phyloP scores from a whole-genome alignment of 2,888 invertebrate species.

The Nomada goodeniana region DNA sequence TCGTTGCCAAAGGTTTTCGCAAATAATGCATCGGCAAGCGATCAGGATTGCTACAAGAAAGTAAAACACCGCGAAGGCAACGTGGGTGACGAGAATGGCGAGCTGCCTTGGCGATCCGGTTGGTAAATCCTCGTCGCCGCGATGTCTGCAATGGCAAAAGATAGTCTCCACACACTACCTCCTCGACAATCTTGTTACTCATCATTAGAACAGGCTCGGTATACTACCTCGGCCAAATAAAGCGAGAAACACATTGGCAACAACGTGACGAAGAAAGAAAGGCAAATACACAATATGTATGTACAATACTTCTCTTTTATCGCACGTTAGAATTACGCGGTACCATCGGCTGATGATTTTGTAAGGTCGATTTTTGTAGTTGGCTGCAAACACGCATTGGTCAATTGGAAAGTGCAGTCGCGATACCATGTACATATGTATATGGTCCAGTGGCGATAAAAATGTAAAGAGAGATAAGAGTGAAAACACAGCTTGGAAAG shows the following conservation, averaged over 20 bases:
- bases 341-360: background rate
- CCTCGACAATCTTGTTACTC: constrained; percentile 57
- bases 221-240: constrained; percentile 57
- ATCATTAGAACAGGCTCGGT: constrained; percentile 51
- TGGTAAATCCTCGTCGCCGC: constrained; percentile 73
- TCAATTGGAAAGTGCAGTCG: background rate
- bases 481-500: constrained; percentile 1
- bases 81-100: constrained; percentile 34
- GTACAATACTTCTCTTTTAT: background rate
- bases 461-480: constrained; percentile 5
- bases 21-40: constrained; percentile 10
- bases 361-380: background rate
- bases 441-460: constrained; percentile 5
- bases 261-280: constrained; percentile 11
- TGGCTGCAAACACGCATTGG: background rate
- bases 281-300: background rate
- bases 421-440: background rate
- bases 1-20: constrained; percentile 53
- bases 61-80: background rate
- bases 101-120: constrained; percentile 55
- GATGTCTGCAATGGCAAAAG: constrained; percentile 69
- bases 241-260: constrained; percentile 20
- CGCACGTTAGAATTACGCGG: constrained; percentile 1
- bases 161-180: constrained; percentile 37
- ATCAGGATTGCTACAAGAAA: constrained; percentile 13